Base-by-base conservation (phyloP, 2,888 invertebrate species). In the Polietes domitor region DNA sequence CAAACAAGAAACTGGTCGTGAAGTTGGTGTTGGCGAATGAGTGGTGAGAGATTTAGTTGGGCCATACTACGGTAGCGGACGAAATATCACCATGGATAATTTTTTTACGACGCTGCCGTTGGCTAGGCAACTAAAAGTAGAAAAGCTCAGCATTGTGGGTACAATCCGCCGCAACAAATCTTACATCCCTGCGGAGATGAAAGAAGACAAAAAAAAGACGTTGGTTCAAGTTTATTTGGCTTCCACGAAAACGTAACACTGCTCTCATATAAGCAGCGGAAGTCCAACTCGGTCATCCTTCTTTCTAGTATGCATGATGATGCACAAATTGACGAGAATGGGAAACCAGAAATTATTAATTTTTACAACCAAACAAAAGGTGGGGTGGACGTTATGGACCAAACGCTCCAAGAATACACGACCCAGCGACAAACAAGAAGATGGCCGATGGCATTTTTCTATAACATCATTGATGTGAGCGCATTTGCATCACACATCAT, bases 371-470 rank as follows among this genome's bases (percentile, higher is more conserved):
- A 58, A 73, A 73, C 73, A 32, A 73, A 73, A 55, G 73, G 73
- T 73, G 73, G 73, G 28, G 73, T 73, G 73, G 73, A 73, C 32
- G 73, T 80, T 53, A 65, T 81, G 37, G 79, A 83, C 70, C 73
- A 83, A 55, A 61, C 74, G 74, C 74, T 58, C 55, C 74, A 55
- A 41, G 74, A 74, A 61, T 74, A 74, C 55, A 74, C 37, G 58
- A 58, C 74, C 55, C 74, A 74, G 74, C 55, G 73, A 74, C 74
- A 74, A 55, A 74, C 74, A 58, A 74, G 55, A 74, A 74, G 58
- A 32, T 74, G 74, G 58, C 58, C 74, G 55, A 55, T 74, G 74
- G 55, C 74, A 55, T 74, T 74, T 74, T 74, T 74, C 41, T 61
- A 74, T 55, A 53, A 53, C 19, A 53, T 53, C 19, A 17, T 53